phyloP scores from a whole-genome alignment of 2,888 invertebrate species.

The Lepas anatifera region DNA sequence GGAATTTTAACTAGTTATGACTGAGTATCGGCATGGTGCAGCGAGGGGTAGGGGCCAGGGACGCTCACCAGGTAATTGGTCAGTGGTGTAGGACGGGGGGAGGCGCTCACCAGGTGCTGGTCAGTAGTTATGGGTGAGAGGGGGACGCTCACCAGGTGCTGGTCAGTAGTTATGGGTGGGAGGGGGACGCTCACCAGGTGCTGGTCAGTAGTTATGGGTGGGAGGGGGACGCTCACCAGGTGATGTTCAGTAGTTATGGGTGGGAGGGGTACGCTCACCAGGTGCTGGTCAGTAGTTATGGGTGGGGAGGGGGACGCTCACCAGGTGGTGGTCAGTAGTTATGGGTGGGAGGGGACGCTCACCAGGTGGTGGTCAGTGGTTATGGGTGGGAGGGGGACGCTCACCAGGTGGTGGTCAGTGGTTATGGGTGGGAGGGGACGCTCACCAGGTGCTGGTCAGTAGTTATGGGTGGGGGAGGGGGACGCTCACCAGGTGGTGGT shows the following conservation, averaged over 20 bases:
- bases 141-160: slow-evolving; percentile 86
- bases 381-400: slow-evolving; percentile 91
- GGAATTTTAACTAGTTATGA: too few relatives aligned
- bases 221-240: slow-evolving; percentile 97
- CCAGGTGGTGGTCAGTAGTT: slow-evolving; percentile 89
- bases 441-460: too few relatives aligned
- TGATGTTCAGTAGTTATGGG: slow-evolving; percentile 38
- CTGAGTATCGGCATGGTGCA: too few relatives aligned
- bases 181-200: slow-evolving; percentile 51
- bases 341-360: too few relatives aligned
- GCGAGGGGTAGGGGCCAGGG: too few relatives aligned
- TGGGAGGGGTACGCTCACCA: background rate
- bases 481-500: too few relatives aligned
- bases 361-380: slow-evolving; percentile 60
- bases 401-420: slow-evolving; percentile 57
- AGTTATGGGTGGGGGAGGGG: too few relatives aligned
- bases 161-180: background rate
- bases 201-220: slow-evolving; percentile 91
- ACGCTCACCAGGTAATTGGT: slow-evolving; percentile 64
- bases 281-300: background rate
- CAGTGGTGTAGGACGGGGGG: slow-evolving; percentile 94
- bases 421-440: too few relatives aligned
- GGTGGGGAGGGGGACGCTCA: too few relatives aligned
- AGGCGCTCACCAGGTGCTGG: slow-evolving; percentile 72
- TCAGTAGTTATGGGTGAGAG: slow-evolving; percentile 77